Conservation (phyloP, 2,113 vertebrate genomes). For the Petaurus breviceps region DNA sequence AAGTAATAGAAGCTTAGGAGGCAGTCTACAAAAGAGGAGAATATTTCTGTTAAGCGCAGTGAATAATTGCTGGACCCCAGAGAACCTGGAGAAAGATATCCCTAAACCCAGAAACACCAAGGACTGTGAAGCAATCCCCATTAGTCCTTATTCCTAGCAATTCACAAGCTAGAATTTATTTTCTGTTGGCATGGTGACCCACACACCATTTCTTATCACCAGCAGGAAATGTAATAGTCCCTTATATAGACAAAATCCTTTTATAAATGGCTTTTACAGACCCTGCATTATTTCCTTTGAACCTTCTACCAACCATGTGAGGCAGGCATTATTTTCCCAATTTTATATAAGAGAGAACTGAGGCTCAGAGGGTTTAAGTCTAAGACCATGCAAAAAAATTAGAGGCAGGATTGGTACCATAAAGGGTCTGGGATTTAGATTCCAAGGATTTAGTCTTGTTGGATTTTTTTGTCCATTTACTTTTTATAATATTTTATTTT, state of each 20-base stretch:
- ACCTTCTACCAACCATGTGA: not conserved
- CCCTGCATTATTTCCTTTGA: not conserved
- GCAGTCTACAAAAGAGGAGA: not conserved
- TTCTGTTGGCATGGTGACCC: not conserved
- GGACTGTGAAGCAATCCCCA: not conserved
- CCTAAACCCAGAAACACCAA: not conserved
- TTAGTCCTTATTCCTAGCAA: not conserved
- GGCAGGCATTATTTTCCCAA: not conserved
- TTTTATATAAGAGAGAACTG: not conserved
- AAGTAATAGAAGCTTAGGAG: not conserved
- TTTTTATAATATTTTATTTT: not conserved
- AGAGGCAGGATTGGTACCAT: not conserved
- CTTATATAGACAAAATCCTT: not conserved
- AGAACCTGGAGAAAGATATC: not conserved
- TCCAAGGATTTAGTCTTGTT: not conserved
- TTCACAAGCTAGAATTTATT: not conserved
- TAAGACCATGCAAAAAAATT: not conserved
- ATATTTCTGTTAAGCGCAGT: not conserved
- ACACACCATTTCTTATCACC: not conserved
- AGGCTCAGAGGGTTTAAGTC: not conserved
- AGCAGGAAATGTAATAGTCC: not conserved
- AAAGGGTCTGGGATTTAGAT: not conserved
- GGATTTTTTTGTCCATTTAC: not conserved
- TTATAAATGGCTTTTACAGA: not conserved
- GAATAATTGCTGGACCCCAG: not conserved